Conservation (phyloP, 2,113 vertebrate genomes). For the Bolborhynchus lineola region DNA sequence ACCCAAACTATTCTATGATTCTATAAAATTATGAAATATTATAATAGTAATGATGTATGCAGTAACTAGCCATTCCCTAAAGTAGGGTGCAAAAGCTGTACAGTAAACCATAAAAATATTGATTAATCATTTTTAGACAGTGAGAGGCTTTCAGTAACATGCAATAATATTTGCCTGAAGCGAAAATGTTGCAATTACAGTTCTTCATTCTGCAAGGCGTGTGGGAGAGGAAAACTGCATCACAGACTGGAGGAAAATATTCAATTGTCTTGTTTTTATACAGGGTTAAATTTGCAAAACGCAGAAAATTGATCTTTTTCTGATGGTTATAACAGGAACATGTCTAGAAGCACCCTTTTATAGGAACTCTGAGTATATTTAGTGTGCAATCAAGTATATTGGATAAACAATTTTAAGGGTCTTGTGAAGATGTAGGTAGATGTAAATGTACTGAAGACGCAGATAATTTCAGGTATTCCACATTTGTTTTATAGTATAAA, state of each 20-base stretch:
- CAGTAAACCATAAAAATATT: not conserved
- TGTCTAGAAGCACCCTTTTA: not conserved
- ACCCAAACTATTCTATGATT: not conserved
- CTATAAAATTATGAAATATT: not conserved
- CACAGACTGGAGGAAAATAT: not conserved
- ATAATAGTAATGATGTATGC: not conserved
- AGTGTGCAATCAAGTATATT: not conserved
- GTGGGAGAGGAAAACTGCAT: not conserved
- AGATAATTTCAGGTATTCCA: not conserved
- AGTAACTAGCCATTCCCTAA: not conserved
- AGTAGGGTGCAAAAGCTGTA: not conserved
- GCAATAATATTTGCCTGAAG: not conserved
- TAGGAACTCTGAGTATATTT: not conserved
- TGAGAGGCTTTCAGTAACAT: not conserved
- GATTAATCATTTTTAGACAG: not conserved
- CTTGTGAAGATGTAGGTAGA: not conserved
- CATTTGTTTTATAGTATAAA: not conserved
- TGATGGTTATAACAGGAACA: not conserved
- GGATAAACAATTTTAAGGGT: not conserved
- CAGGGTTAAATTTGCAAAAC: not conserved
- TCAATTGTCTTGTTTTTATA: not conserved
- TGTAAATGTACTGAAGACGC: not conserved
- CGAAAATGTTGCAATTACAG: not conserved
- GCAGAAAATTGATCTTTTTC: not conserved
- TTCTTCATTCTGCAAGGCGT: not conserved